Conservation (phyloP, 2,113 vertebrate species). For the Melanerpes formicivorus region DNA sequence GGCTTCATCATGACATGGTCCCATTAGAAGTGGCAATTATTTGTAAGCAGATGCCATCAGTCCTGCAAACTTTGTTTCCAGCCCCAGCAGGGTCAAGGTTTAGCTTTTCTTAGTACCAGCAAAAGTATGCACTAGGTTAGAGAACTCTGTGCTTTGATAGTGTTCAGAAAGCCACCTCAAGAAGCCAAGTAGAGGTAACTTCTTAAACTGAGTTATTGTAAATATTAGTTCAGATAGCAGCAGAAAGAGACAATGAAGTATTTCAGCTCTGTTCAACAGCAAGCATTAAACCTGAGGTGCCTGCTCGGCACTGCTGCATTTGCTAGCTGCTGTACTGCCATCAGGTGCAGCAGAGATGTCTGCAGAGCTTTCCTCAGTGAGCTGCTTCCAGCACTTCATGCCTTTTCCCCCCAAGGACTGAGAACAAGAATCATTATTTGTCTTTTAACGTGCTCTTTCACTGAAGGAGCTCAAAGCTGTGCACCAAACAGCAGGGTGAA, state of each 20-base stretch:
- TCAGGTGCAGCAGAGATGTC: not conserved
- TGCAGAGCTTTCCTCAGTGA: not conserved
- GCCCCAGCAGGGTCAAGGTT: too few species aligned
- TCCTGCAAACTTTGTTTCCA: not conserved
- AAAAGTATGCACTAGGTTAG: not conserved
- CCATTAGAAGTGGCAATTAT: not conserved
- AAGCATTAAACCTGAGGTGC: not conserved
- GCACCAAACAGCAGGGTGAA: not conserved
- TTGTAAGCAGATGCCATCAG: not conserved
- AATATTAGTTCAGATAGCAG: not conserved
- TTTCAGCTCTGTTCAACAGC: not conserved
- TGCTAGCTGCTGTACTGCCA: not conserved
- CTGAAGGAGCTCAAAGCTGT: not conserved
- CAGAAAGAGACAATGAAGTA: not conserved
- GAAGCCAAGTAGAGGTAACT: not conserved
- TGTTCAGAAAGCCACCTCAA: not conserved
- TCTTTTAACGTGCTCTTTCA: not conserved
- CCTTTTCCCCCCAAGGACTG: not conserved
- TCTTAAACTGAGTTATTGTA: not conserved
- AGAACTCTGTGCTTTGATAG: not conserved
- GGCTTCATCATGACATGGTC: not conserved
- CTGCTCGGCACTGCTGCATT: not conserved
- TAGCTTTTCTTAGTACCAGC: not conserved
- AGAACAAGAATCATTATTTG: not conserved
- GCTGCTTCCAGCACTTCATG: not conserved